Conservation (phyloP, 2,797 vertebrate species). For the Cercopithecus mitis region DNA sequence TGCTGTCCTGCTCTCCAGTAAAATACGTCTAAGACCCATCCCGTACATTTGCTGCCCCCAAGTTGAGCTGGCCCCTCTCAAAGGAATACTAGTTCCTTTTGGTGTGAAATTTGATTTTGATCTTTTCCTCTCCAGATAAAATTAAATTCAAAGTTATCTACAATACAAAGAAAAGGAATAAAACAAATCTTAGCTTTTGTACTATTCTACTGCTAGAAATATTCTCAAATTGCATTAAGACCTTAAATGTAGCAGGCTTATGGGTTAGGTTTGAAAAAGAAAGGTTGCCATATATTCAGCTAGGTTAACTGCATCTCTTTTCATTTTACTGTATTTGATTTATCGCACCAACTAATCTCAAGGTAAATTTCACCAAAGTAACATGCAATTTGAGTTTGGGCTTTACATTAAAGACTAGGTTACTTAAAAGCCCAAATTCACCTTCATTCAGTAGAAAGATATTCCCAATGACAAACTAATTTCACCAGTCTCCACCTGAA, state of each 20-base stretch:
- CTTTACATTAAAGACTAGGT: not conserved
- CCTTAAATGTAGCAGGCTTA: not conserved
- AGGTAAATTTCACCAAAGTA: not conserved
- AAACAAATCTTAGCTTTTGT: not conserved
- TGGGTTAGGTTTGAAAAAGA: not conserved
- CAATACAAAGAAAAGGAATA: not conserved
- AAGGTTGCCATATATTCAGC: accelerated
- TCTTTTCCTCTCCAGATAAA: not conserved
- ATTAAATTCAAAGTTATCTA: not conserved
- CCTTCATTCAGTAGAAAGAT: not conserved
- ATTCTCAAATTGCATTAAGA: not conserved
- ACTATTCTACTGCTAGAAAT: not conserved
- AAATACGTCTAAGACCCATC: not conserved
- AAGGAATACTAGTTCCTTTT: not conserved
- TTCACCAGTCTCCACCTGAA: not conserved
- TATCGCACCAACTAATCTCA: not conserved
- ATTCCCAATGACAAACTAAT: not conserved
- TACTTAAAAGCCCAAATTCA: not conserved
- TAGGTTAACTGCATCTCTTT: not conserved
- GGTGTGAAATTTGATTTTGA: not conserved
- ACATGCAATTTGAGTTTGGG: not conserved
- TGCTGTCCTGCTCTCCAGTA: not conserved
- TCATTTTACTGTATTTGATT: no score
- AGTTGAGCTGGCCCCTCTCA: not conserved
- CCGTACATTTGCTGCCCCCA: accelerated